phyloP scores from a whole-genome alignment of 2,113 vertebrate species.

The Salvelinus namaycush region DNA sequence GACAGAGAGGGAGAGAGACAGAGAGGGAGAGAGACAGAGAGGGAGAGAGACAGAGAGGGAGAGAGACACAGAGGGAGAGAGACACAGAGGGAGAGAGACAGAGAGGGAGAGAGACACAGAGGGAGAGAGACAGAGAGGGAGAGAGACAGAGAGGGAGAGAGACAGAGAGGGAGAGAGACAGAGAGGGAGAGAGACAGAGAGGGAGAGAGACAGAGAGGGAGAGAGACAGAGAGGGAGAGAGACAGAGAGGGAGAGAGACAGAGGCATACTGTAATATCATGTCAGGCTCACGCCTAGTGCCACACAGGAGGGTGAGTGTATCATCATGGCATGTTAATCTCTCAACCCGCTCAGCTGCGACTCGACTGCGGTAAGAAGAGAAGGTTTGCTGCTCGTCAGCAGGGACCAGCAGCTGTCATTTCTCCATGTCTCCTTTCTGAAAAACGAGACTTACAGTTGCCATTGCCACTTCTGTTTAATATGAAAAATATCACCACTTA shows the following conservation, averaged over 20 bases:
- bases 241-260: conserved; percentile 16
- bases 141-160: conserved; percentile 25
- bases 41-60: not conserved
- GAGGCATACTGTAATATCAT: conserved; percentile 42
- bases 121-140: conserved; percentile 32
- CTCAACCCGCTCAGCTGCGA: conserved; percentile 42
- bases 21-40: conserved; percentile 28
- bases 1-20: conserved; percentile 22
- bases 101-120: not conserved
- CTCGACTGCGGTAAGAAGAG: conserved; percentile 19
- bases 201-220: too few species aligned
- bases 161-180: conserved; percentile 8
- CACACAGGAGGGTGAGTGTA: conserved; percentile 45
- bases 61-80: conserved; percentile 37
- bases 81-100: too few species aligned
- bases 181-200: too few species aligned
- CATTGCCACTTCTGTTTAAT: conserved; percentile 38
- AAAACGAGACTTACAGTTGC: too few species aligned
- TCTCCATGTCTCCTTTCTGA: too few species aligned
- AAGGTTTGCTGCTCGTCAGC: too few species aligned
- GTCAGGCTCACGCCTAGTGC: conserved; percentile 56
- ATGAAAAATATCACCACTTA: conserved; percentile 46
- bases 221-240: conserved; percentile 35
- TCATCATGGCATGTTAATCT: conserved; percentile 44
- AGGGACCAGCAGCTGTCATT: too few species aligned